phyloP scores from a whole-genome alignment of 2,113 vertebrate species.

The Indri indri region DNA sequence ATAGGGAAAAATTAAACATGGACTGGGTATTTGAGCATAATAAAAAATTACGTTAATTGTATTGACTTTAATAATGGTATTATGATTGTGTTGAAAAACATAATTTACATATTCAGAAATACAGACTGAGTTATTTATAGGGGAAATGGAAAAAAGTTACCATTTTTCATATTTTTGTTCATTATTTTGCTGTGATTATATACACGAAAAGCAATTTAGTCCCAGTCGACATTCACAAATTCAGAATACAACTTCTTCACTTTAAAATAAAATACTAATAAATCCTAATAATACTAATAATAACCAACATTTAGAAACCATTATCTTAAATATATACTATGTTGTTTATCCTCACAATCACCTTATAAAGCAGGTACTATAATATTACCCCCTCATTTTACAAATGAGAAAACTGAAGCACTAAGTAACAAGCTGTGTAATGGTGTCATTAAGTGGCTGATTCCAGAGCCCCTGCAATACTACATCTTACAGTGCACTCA shows the following conservation, averaged over 20 bases:
- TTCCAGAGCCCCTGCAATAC: not conserved
- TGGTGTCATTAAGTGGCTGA: not conserved
- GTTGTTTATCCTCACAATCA: not conserved
- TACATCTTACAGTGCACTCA: not conserved
- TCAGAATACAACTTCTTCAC: constrained; percentile 12
- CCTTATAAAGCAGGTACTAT: not conserved
- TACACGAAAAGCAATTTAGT: not conserved
- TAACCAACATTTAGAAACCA: not conserved
- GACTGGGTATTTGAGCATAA: not conserved
- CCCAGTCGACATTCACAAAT: not conserved
- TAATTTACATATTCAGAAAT: constrained; percentile 7
- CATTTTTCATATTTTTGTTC: constrained; percentile 23
- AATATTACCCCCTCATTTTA: not conserved
- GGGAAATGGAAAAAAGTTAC: not conserved
- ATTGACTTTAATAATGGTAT: not conserved
- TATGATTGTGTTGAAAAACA: not conserved
- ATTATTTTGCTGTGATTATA: constrained; percentile 6
- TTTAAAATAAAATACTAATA: not conserved
- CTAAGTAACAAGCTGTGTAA: not conserved
- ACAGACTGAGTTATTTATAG: not conserved
- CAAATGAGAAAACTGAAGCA: constrained; percentile 27
- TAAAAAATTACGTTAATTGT: not conserved
- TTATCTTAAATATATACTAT: not conserved
- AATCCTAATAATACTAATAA: not conserved
- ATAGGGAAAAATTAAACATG: not conserved